These are phyloP conservation scores for Strigamia maritima DNA, from an alignment of 2,888 invertebrate genomes.

Conservation along the genomic window DNA sequence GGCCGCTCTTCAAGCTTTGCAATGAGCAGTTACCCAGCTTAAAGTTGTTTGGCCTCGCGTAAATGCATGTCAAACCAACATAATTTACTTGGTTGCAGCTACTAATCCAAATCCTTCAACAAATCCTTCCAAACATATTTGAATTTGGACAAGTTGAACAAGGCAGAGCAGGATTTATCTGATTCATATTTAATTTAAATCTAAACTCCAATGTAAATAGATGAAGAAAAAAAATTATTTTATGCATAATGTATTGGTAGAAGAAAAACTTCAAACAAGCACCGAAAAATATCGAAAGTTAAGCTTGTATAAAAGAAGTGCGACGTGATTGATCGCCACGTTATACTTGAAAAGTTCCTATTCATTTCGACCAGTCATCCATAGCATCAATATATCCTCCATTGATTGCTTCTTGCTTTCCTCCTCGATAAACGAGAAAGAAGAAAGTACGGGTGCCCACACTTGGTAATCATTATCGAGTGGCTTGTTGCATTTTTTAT, in stretches of 20 bases:
- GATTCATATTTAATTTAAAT: too few species aligned
- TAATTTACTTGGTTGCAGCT: background rate
- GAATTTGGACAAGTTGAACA: too few species aligned
- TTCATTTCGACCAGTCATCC: conserved; percentile 7
- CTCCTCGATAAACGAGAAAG: background rate
- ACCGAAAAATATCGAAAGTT: background rate
- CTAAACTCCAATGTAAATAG: background rate
- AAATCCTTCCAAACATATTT: too few species aligned
- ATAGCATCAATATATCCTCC: background rate
- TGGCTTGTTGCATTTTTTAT: background rate
- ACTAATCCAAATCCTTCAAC: background rate
- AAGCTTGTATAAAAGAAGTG: background rate
- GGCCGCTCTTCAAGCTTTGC: background rate
- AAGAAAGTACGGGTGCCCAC: background rate
- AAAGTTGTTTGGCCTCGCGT: conserved; percentile 3
- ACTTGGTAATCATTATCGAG: background rate
- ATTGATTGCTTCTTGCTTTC: conserved; percentile 17
- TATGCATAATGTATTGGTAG: too few species aligned
- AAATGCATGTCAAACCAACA: background rate
- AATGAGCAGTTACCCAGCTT: conserved; percentile 8
- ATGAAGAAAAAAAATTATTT: background rate
- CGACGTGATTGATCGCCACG: background rate
- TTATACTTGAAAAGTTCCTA: background rate
- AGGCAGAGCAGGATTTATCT: too few species aligned
- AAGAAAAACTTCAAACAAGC: conserved; percentile 1